phyloP scores from a whole-genome alignment of 1,140 invertebrate genomes.

The Sinella curviseta region DNA sequence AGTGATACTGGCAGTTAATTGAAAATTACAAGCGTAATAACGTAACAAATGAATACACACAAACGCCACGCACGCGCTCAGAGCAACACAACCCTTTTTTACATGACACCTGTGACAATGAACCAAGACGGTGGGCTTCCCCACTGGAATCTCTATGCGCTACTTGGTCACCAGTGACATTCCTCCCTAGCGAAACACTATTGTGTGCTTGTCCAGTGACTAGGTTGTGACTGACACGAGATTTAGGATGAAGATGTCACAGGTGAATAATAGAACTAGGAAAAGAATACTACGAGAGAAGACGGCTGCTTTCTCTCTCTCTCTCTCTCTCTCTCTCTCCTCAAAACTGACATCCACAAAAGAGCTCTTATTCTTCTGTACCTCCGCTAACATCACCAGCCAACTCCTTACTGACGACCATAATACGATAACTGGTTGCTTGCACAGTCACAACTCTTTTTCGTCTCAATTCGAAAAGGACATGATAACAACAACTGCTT shows the following conservation, averaged over 20 bases:
- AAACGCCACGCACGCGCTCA: no score
- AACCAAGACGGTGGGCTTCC: not conserved
- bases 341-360: no score
- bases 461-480: not conserved
- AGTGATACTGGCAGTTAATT: no score
- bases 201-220: not conserved
- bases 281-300: no score
- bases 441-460: not conserved
- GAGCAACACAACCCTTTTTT: not conserved
- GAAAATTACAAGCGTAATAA: no score
- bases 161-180: not conserved
- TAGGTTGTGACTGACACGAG: not conserved
- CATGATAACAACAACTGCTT: not conserved
- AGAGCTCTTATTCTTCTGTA: no score
- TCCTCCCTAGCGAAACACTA: not conserved
- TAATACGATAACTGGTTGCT: not conserved
- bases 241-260: constrained; percentile 4
- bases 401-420: not conserved
- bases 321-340: not conserved
- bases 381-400: not conserved
- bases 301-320: constrained; percentile 9
- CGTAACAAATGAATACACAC: no score
- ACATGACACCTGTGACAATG: constrained; percentile 12
- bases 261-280: no score
- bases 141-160: not conserved